Conservation (phyloP, 1,140 invertebrate species). For the Melitaea cinxia region DNA sequence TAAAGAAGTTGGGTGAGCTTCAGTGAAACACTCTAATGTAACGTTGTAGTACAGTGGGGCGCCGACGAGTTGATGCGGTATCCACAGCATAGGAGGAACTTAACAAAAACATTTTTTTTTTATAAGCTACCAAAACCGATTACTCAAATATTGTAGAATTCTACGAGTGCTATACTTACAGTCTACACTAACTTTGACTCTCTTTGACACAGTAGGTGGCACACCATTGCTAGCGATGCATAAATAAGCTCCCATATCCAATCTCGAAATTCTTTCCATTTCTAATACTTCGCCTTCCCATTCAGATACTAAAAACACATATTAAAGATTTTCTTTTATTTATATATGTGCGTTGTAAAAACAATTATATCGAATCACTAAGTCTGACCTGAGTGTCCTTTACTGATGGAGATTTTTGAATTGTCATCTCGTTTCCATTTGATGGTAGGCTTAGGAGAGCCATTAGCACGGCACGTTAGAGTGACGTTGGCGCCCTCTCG, state of each 20-base stretch:
- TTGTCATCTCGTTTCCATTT: constrained; percentile 96
- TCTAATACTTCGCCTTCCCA: constrained; percentile 93
- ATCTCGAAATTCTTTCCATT: constrained; percentile 91
- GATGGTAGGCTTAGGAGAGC: constrained; percentile 92
- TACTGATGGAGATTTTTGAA: constrained; percentile 91
- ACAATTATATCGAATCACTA: constrained; percentile 47
- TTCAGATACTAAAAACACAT: constrained; percentile 84
- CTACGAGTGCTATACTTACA: constrained; percentile 87
- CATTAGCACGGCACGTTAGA: constrained; percentile 92
- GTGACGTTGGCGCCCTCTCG: constrained; percentile 94
- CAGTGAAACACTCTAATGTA: constrained; percentile 93
- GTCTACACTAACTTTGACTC: constrained; percentile 96
- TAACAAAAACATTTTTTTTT: constrained; percentile 7
- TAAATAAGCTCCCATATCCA: constrained; percentile 95
- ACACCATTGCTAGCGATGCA: constrained; percentile 92
- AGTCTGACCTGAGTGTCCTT: constrained; percentile 86
- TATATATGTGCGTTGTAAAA: not conserved
- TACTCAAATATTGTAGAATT: constrained; percentile 7
- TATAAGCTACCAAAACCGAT: not conserved
- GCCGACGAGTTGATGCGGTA: constrained; percentile 94
- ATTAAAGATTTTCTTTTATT: not conserved
- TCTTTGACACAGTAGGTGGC: constrained; percentile 91
- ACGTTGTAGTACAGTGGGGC: constrained; percentile 90
- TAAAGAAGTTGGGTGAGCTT: constrained; percentile 94
- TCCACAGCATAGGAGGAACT: constrained; percentile 95